A percentile compares a stretch with the other conserved stretches of the same genome.
Conservation (phyloP, 2,113 vertebrate genomes). For the Menidia beryllina region DNA sequence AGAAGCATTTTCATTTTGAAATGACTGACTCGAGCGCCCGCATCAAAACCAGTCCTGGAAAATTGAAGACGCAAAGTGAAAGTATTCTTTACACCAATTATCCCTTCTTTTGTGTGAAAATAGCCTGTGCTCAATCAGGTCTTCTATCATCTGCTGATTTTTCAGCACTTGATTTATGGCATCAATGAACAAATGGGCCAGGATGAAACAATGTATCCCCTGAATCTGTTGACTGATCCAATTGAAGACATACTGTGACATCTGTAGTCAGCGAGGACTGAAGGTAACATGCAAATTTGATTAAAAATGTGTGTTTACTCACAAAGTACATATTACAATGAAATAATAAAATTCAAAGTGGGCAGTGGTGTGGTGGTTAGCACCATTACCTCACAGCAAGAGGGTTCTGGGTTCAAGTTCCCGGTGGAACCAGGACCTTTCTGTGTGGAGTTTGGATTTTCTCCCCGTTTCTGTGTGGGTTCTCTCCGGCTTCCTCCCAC, state of each 20-base stretch:
- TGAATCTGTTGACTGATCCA: background rate
- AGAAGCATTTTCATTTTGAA: slow-evolving; percentile 44
- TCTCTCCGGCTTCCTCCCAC: too few species aligned
- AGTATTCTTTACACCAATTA: slow-evolving; percentile 24
- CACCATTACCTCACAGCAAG: too few species aligned
- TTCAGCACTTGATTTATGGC: slow-evolving; percentile 44
- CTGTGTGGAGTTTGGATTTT: too few species aligned
- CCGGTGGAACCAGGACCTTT: too few species aligned
- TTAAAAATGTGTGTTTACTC: background rate
- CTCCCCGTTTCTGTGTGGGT: too few species aligned
- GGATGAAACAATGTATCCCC: background rate
- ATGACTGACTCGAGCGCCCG: slow-evolving; percentile 17
- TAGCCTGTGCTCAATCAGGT: slow-evolving; percentile 46
- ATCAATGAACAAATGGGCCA: background rate
- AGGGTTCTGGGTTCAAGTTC: too few species aligned
- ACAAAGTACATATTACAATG: background rate
- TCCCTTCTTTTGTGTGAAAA: slow-evolving; percentile 26
- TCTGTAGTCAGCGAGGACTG: background rate
- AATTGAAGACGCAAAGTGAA: slow-evolving; percentile 53
- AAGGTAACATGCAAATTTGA: too few species aligned
- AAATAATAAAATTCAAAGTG: too few species aligned
- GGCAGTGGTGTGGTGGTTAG: too few species aligned
- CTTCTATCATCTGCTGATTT: slow-evolving; percentile 26
- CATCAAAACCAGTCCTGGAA: slow-evolving; percentile 34
- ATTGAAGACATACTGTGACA: background rate